phyloP scores from a whole-genome alignment of 2,113 vertebrate genomes.

The Clarias gariepinus region DNA sequence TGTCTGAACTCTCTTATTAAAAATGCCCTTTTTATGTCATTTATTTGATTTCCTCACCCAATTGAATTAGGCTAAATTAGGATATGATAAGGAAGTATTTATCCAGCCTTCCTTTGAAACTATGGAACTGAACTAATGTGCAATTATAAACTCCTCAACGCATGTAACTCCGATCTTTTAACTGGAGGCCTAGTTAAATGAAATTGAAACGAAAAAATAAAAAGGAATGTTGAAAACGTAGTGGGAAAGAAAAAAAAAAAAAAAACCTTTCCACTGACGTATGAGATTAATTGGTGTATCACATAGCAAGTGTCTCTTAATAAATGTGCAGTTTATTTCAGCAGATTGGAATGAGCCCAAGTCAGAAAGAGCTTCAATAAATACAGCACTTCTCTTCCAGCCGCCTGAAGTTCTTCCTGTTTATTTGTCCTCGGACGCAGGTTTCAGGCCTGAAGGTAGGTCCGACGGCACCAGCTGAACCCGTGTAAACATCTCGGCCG shows the following conservation, averaged over 20 bases:
- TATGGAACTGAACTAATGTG: constrained; percentile 39
- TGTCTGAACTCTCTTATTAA: constrained; percentile 37
- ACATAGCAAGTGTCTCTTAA: constrained; percentile 62
- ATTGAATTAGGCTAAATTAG: constrained; percentile 44
- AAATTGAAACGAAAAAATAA: not conserved
- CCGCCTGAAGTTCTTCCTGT: constrained; percentile 75
- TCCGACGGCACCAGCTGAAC: constrained; percentile 67
- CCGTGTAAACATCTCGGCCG: constrained; percentile 64
- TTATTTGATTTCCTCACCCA: constrained; percentile 41
- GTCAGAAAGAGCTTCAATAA: constrained; percentile 66
- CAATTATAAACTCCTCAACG: constrained; percentile 32
- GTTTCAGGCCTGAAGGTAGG: constrained; percentile 63
- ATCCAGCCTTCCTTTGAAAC: constrained; percentile 38
- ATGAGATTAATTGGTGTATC: constrained; percentile 56
- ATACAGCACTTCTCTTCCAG: constrained; percentile 70
- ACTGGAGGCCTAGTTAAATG: not conserved
- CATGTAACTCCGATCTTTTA: constrained; percentile 12
- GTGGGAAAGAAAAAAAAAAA: not conserved
- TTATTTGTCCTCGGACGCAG: constrained; percentile 77
- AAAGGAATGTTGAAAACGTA: not conserved
- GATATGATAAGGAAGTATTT: constrained; percentile 37
- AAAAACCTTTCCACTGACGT: not conserved
- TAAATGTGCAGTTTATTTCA: constrained; percentile 67
- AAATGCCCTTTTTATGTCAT: constrained; percentile 29
- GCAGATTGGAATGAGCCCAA: constrained; percentile 62